phyloP scores from a whole-genome alignment of 1,140 invertebrate genomes.

The Solenopsis fugax region DNA sequence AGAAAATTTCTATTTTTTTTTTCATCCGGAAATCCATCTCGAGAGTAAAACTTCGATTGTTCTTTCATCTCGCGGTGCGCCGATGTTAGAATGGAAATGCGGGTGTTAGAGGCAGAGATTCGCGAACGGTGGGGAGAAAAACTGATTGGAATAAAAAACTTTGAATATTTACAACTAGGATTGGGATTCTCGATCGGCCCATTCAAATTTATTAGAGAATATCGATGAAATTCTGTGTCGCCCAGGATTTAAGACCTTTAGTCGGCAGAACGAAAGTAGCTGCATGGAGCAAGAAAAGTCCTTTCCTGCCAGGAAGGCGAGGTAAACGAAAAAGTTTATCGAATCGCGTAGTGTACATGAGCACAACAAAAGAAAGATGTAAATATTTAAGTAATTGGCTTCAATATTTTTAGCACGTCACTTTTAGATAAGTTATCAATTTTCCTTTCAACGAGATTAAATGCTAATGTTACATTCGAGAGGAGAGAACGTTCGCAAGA shows the following conservation, averaged over 20 bases:
- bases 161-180: conserved; percentile 77
- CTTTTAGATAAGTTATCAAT: neutral
- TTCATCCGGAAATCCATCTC: conserved; percentile 65
- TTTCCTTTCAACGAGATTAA: conserved; percentile 9
- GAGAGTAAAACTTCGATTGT: conserved; percentile 69
- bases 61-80: conserved; percentile 50
- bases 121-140: conserved; percentile 34
- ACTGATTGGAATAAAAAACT: conserved; percentile 74
- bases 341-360: conserved; percentile 26
- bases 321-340: conserved; percentile 48
- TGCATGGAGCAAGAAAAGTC: conserved; percentile 58
- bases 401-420: neutral
- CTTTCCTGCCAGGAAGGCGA: neutral
- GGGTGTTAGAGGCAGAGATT: neutral
- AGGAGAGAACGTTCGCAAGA: conserved; percentile 49
- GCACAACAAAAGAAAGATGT: neutral
- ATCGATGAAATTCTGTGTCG: conserved; percentile 74
- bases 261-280: conserved; percentile 18
- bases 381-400: neutral
- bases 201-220: conserved; percentile 78
- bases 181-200: conserved; percentile 48
- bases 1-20: conserved; percentile 46
- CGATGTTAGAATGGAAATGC: conserved; percentile 40
- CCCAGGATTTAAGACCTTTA: conserved; percentile 55
- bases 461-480: conserved; percentile 1